A percentile compares a stretch with the other conserved stretches of the same genome.
Conservation (phyloP, 1,140 invertebrate genomes). For the Penaeus vannamei region DNA sequence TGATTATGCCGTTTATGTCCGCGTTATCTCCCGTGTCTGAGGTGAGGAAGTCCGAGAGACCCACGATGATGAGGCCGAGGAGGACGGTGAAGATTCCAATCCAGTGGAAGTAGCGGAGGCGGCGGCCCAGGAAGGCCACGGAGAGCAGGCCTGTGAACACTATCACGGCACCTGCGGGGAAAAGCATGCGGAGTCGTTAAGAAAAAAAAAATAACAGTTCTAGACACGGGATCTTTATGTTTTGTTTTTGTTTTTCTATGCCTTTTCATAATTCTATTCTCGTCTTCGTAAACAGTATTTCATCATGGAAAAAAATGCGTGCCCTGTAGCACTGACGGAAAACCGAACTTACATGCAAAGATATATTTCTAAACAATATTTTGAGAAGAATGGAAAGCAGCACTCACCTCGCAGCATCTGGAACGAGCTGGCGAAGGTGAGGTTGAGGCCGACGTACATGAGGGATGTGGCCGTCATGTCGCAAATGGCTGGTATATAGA, state of each 20-base stretch:
- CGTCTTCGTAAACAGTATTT: too few species aligned
- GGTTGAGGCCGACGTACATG: conserved; percentile 81
- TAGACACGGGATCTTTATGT: too few species aligned
- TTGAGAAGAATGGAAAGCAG: neutral
- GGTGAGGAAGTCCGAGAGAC: conserved; percentile 82
- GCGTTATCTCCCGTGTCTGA: conserved; percentile 71
- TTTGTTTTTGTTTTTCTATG: too few species aligned
- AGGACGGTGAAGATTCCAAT: conserved; percentile 86
- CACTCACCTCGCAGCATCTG: conserved; percentile 92
- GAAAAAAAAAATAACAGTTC: too few species aligned
- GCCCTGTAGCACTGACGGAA: too few species aligned
- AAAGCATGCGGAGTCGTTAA: too few species aligned
- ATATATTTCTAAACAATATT: neutral
- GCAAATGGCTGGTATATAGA: conserved; percentile 88
- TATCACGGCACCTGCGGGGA: conserved; percentile 84
- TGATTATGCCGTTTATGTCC: conserved; percentile 84
- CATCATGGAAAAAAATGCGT: too few species aligned
- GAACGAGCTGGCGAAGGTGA: conserved; percentile 95
- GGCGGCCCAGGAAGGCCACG: conserved; percentile 85
- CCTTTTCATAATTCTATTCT: too few species aligned
- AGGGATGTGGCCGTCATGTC: conserved; percentile 79
- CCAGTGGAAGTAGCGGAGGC: conserved; percentile 84
- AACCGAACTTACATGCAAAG: too few species aligned
- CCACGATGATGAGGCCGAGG: conserved; percentile 86
- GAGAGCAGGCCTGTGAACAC: conserved; percentile 94